Conservation (phyloP, 2,888 invertebrate species). For the Hedya salicella region DNA sequence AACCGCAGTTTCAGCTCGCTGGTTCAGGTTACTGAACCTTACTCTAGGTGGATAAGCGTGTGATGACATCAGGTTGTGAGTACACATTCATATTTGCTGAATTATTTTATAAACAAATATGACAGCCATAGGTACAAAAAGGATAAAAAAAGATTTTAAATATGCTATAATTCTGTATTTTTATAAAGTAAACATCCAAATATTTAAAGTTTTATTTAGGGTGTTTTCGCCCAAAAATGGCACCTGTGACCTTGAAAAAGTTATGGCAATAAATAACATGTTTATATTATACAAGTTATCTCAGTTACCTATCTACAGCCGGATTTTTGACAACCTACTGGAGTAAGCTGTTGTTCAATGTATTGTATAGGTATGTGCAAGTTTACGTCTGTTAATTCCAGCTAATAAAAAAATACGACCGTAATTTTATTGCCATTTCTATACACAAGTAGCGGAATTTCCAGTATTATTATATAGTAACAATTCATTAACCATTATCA, state of each 20-base stretch:
- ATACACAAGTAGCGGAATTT: conserved; percentile 13
- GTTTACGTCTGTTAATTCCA: no score
- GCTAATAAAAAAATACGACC: not conserved
- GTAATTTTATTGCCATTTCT: conserved; percentile 14
- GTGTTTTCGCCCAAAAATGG: conserved; percentile 37
- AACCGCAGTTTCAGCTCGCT: no score
- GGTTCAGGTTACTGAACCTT: no score
- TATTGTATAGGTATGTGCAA: no score
- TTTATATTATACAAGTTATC: conserved; percentile 4
- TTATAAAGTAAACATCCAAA: conserved; percentile 34
- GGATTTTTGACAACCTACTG: no score
- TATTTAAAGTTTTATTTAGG: conserved; percentile 28
- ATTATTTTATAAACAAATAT: no score
- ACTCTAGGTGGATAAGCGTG: no score
- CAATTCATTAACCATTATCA: conserved; percentile 13
- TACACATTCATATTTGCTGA: no score
- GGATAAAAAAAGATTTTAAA: no score
- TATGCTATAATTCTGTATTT: conserved; percentile 36
- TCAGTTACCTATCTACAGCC: not conserved
- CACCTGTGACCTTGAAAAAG: conserved; percentile 25
- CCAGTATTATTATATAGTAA: not conserved
- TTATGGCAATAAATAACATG: conserved; percentile 24
- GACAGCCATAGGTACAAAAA: not conserved
- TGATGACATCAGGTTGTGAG: no score
- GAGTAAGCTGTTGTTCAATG: no score